Conservation (phyloP, 2,797 vertebrate genomes). For the Spheniscus humboldti region DNA sequence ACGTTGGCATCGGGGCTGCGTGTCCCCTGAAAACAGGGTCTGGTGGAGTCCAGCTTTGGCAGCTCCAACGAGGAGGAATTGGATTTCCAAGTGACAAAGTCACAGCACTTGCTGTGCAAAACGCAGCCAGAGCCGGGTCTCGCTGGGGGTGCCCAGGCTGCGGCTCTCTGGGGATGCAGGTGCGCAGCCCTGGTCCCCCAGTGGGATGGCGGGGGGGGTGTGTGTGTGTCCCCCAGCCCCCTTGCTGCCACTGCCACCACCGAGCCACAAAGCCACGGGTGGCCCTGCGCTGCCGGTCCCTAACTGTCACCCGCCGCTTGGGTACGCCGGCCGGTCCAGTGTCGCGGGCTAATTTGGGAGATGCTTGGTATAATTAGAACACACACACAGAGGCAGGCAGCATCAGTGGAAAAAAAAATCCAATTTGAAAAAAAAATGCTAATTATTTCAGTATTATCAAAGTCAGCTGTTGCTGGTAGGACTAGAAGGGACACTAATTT, state of each 20-base stretch:
- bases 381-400: conserved; percentile 26
- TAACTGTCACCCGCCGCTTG: rapidly evolving
- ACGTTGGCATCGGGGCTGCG: rapidly evolving
- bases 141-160: rapidly evolving
- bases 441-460: conserved; percentile 62
- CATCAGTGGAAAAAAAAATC: conserved; percentile 28
- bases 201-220: too few species aligned
- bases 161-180: neutral
- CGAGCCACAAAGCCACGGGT: rapidly evolving
- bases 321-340: neutral
- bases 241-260: rapidly evolving
- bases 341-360: neutral
- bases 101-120: neutral
- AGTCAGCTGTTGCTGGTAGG: conserved; percentile 57
- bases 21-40: neutral
- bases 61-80: neutral
- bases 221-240: too few species aligned
- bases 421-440: neutral
- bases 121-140: neutral
- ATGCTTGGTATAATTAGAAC: neutral
- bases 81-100: neutral
- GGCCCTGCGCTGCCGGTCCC: rapidly evolving
- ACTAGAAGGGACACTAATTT: conserved; percentile 52
- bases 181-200: rapidly evolving
- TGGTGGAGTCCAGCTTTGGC: neutral